Percentiles rank a stretch among this genome's conserved stretches.
Evolutionary conservation across 2,113 vertebrate species (phyloP).

Genomic region (Notarius quadriscutis): DNA sequence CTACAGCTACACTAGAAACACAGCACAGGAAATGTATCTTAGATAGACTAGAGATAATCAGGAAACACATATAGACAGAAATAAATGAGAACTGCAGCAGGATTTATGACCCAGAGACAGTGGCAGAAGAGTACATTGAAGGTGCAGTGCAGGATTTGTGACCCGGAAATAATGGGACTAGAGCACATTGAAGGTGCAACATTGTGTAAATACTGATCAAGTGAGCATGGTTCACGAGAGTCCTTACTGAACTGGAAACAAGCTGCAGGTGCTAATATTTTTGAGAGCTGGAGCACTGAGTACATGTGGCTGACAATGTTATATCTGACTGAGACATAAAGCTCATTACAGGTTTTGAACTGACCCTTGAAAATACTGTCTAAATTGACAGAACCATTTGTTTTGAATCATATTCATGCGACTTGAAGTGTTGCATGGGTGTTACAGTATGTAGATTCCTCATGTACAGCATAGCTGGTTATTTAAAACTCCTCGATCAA

Average conservation of each 20-base stretch:
- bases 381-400: neutral
- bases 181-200: neutral
- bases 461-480: slow-evolving; percentile 21
- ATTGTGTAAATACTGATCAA: neutral
- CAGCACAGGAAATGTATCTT: neutral
- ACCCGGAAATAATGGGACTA: neutral
- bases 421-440: slow-evolving; percentile 13
- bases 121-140: neutral
- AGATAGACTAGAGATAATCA: neutral
- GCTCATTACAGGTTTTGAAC: neutral
- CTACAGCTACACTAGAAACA: neutral
- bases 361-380: neutral
- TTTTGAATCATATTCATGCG: neutral
- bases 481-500: slow-evolving; percentile 50
- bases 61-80: neutral
- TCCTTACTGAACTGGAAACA: neutral
- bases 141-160: neutral
- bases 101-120: neutral
- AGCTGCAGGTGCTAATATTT: neutral
- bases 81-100: neutral
- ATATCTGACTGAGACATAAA: neutral
- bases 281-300: neutral
- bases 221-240: neutral
- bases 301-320: neutral
- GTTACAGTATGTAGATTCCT: slow-evolving; percentile 12